These are phyloP conservation scores for Peromyscus californicus DNA, from an alignment of 2,113 vertebrate genomes.

Conservation along the genomic window DNA sequence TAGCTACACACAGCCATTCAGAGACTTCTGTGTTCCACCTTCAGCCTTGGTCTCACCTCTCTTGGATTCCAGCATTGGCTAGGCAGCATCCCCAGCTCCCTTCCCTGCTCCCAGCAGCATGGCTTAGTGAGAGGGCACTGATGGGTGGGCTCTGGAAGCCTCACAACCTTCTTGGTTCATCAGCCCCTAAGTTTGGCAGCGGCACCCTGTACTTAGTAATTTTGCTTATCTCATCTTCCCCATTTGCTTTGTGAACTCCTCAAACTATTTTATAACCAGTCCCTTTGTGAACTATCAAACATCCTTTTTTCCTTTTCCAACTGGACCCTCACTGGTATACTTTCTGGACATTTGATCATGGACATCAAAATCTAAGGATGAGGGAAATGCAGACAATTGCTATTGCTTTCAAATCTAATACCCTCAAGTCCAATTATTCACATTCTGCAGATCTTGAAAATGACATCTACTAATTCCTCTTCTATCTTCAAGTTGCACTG, in stretches of 20 bases:
- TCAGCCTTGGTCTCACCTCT: not conserved
- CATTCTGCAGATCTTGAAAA: slow-evolving; percentile 33
- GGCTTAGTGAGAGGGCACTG: not conserved
- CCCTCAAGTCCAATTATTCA: not conserved
- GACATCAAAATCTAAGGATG: not conserved
- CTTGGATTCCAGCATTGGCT: not conserved
- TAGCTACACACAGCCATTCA: no score
- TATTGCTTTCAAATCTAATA: slow-evolving; percentile 16
- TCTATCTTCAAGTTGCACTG: not conserved
- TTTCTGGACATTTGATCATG: not conserved
- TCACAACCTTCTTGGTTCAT: not conserved
- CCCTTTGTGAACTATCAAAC: not conserved
- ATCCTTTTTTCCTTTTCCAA: not conserved
- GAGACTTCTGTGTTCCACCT: not conserved
- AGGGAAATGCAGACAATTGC: not conserved
- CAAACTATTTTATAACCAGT: not conserved
- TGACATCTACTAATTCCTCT: not conserved
- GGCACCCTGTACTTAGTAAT: not conserved
- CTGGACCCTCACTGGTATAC: not conserved
- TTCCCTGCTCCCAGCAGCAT: not conserved
- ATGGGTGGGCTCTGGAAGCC: not conserved
- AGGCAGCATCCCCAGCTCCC: not conserved
- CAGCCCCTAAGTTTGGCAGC: not conserved
- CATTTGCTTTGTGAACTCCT: not conserved
- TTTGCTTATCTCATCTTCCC: not conserved